Evolutionary conservation across 2,113 vertebrate genomes (phyloP), one percentile per base, ranked within the genome.

Genomic region (Blennius ocellaris): DNA sequence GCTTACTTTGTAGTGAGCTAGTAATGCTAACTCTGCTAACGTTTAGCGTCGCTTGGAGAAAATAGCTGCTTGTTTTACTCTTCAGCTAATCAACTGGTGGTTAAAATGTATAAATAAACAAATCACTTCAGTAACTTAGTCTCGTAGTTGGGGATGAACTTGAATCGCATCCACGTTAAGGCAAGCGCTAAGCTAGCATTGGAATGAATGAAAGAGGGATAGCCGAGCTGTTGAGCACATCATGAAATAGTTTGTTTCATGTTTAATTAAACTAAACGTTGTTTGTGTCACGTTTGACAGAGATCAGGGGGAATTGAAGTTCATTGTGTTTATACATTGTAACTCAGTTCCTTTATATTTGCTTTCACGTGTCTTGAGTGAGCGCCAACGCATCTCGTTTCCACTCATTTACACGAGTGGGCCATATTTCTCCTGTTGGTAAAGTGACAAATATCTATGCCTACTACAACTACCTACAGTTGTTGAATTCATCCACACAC

Each of bases 201-300:
- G 64, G 86, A 87, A 88, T 89, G 84, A 90, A 87, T 89, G 84
- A 84, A 85, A 82, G 73, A 69, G 59, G 45, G 71, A 14, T 65
- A 66, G 9, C 4, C 45, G 48, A 58, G 9, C 43, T 62, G 15
- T 11, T n/a, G 11, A 45, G 11, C 11, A 12, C 44, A 12, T 3
- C 41, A 8, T 44, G 41, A 30, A 30, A 44, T 44, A 9, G 41
- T 8, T 44, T 14, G 44, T 5, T 6, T 45, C 10, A 44, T 11
- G 5, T 2, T 10, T 11, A 44, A 44, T 45, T 6, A 6, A 5
- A 45, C 14, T 45, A 8, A 12, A 45, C 0, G 44, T 44, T 44
- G 41, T 45, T 6, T 45, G 6, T 11, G 44, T 45, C 7, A 30
- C 21, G 21, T 30, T 30, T 30, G 21, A 30, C 21, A 30, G 21